A percentile compares a stretch with the other conserved stretches of the same genome.
These are phyloP conservation scores for Sus cebifrons DNA, from an alignment of 2,797 vertebrate species.

Conservation along the genomic window DNA sequence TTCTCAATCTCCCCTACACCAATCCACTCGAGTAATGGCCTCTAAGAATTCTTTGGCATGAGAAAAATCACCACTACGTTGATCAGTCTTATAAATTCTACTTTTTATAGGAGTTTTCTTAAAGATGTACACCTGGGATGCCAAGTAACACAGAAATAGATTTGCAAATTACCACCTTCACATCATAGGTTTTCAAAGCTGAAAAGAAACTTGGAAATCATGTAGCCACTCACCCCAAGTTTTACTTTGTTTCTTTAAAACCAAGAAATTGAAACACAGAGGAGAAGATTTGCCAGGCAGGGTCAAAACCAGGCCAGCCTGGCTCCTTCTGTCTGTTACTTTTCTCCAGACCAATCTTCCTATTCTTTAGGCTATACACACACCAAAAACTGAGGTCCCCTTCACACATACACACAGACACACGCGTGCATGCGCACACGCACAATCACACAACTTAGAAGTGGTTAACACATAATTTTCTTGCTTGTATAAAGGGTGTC, in stretches of 20 bases:
- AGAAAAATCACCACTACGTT: slow-evolving; percentile 73
- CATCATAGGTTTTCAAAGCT: slow-evolving; percentile 61
- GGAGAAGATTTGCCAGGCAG: neutral
- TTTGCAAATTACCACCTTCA: slow-evolving; percentile 84
- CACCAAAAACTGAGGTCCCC: neutral
- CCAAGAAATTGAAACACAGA: slow-evolving; percentile 56
- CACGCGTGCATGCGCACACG: too few relatives aligned
- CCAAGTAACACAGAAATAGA: slow-evolving; percentile 79
- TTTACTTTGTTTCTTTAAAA: neutral
- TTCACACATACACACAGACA: neutral
- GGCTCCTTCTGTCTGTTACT: neutral
- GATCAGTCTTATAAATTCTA: slow-evolving; percentile 72
- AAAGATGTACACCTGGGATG: slow-evolving; percentile 65
- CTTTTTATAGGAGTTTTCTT: slow-evolving; percentile 77
- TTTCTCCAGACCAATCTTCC: slow-evolving; percentile 17
- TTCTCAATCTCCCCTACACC: slow-evolving; percentile 39
- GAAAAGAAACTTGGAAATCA: slow-evolving; percentile 62
- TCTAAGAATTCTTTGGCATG: slow-evolving; percentile 72
- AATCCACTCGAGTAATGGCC: slow-evolving; percentile 61
- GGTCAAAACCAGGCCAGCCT: slow-evolving; percentile 1
- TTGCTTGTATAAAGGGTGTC: slow-evolving; percentile 28
- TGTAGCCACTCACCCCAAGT: neutral
- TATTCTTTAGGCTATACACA: neutral
- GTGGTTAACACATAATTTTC: neutral
- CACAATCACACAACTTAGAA: neutral